Base-by-base conservation (phyloP, 2,797 vertebrate genomes). In the Myotis vivesi region DNA sequence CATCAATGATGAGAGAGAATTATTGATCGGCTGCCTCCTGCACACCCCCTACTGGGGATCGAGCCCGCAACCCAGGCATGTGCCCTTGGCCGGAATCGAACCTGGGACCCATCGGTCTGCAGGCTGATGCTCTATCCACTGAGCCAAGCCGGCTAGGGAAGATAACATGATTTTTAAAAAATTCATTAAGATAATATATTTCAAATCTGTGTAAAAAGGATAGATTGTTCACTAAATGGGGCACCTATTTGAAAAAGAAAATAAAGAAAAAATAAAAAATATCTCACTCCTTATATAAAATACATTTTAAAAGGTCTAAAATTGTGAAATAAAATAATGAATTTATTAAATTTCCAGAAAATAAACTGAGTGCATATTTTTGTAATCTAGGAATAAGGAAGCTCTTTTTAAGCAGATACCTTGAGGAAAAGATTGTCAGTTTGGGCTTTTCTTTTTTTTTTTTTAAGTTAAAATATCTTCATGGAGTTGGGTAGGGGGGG, bases 291-390 rank as follows among this genome's bases (percentile, higher is more conserved):
- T 89, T 49, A 72, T 73, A 71, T 59, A 66, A 92, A 94, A 87
- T 71, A 71, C 0, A 28, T 91, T 83, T 89, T 62, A 51, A 90
- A 92, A 83, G 28, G 5, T 57, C 51, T 80, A 41, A 87, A 79
- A 68, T 80, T 80, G 69, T 64, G 53, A 89, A 73, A 80, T 87
- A 53, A 90, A 83, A 83, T 41, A 92, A 72, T n/a, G 13, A 89
- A 86, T 62, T 33, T 8, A 71, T 82, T 82, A 72, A 68, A 69
- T 75, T 81, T 69, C 44, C 59, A n/a, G 41, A 80, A 84, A 41
- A 62, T 79, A 92, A 82, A 81, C 16, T 88, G 51, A 55, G 28
- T 36, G 23, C 3, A 15, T 81, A 86, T 89, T 89, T 89, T 92
- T 95, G 71, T 73, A 87, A 73, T 44, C 66, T 92, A 49, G 25